Evolutionary conservation across 2,888 invertebrate genomes (phyloP).

Genomic region (Rhimphoctona megacephalus): DNA sequence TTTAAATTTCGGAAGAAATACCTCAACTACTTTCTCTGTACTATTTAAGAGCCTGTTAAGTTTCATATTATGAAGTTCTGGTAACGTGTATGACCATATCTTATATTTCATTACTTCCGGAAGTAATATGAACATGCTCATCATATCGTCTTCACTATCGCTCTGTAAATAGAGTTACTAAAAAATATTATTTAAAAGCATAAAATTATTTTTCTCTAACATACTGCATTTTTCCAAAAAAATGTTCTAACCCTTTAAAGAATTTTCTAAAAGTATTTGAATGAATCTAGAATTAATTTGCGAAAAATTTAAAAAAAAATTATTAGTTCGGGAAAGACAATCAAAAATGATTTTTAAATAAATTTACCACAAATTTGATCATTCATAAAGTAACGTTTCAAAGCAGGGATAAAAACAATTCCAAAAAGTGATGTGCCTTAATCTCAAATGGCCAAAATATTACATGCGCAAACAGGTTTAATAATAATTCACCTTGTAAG

Average conservation of each 20-base stretch:
- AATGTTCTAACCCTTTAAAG: not conserved
- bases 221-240: not conserved
- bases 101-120: not conserved
- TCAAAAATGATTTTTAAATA: not conserved
- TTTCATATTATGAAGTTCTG: not conserved
- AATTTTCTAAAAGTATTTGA: not conserved
- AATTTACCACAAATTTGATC: not conserved
- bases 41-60: not conserved
- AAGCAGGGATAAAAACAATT: not conserved
- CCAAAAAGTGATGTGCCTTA: not conserved
- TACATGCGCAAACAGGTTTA: not conserved
- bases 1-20: not conserved
- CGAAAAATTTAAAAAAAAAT: not conserved
- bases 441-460: too few species aligned
- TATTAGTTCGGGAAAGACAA: not conserved
- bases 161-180: not conserved
- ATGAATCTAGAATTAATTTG: not conserved
- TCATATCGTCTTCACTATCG: not conserved
- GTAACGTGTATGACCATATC: too few species aligned
- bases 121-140: slow-evolving; percentile 16
- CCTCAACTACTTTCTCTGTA: not conserved
- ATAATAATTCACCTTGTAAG: too few species aligned
- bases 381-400: not conserved
- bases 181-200: too few species aligned
- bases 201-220: too few species aligned